phyloP scores from a whole-genome alignment of 2,113 vertebrate genomes.

The Brienomyrus brachyistius region DNA sequence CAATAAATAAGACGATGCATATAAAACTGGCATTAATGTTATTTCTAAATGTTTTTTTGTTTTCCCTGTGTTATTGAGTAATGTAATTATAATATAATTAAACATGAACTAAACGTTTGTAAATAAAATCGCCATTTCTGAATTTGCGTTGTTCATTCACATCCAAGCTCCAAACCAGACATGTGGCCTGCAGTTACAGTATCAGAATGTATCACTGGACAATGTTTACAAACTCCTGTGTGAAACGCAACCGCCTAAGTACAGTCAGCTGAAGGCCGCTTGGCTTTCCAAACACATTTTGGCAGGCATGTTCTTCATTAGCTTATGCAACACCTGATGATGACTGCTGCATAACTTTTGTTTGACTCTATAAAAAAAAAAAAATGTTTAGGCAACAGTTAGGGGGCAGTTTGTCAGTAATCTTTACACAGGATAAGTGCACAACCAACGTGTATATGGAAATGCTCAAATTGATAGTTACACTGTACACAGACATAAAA shows the following conservation, averaged over 20 bases:
- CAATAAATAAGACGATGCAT: not conserved
- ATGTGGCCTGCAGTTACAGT: not conserved
- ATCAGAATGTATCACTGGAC: not conserved
- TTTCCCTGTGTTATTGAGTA: not conserved
- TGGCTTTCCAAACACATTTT: not conserved
- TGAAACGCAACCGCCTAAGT: not conserved
- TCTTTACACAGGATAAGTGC: not conserved
- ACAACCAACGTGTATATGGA: not conserved
- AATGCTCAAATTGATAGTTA: not conserved
- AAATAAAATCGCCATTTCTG: slow-evolving; percentile 54
- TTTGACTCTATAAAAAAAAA: not conserved
- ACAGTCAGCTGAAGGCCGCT: not conserved
- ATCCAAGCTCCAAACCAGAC: not conserved
- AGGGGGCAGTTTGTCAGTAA: not conserved
- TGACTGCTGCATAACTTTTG: not conserved
- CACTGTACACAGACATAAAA: not conserved
- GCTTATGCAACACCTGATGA: not conserved
- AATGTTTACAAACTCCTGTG: not conserved
- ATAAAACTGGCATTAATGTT: slow-evolving; percentile 6
- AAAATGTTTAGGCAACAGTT: not conserved
- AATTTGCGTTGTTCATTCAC: not conserved
- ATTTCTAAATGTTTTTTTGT: slow-evolving; percentile 1
- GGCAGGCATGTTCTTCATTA: not conserved
- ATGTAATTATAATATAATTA: slow-evolving; percentile 14
- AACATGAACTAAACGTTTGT: slow-evolving; percentile 25